A percentile compares a stretch with the other conserved stretches of the same genome.
Conservation (phyloP, 2,797 vertebrate genomes). For the Microtus californicus region DNA sequence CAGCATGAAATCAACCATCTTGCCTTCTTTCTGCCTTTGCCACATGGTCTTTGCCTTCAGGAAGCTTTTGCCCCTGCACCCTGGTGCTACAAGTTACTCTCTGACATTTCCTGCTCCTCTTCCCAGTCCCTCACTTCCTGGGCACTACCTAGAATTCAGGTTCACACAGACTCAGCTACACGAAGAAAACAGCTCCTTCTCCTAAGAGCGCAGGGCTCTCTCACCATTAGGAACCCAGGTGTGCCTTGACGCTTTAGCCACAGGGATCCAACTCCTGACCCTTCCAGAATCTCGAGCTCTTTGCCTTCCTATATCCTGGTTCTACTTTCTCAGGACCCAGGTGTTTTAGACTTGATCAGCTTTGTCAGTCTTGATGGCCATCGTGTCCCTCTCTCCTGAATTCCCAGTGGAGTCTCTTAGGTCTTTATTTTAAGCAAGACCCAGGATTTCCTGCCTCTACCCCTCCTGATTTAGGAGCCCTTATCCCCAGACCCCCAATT, state of each 20-base stretch:
- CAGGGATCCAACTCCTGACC: neutral
- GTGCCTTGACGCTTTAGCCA: neutral
- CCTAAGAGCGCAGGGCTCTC: neutral
- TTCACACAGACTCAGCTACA: neutral
- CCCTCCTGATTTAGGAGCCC: neutral
- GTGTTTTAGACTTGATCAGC: neutral
- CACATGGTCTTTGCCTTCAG: neutral
- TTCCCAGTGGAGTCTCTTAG: neutral
- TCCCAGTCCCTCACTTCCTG: neutral
- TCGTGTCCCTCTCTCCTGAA: neutral
- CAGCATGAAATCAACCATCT: slow-evolving; percentile 10
- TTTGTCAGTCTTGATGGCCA: neutral
- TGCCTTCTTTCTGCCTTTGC: neutral
- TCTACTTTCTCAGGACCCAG: neutral
- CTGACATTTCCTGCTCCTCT: neutral
- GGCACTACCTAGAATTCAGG: neutral
- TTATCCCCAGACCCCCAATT: neutral
- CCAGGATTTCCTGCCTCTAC: neutral
- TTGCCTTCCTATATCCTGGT: neutral
- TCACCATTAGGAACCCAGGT: neutral
- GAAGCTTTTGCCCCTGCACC: neutral
- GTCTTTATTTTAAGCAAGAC: neutral
- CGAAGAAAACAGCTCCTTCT: neutral
- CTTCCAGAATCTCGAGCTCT: neutral
- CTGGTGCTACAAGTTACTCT: neutral